Percentiles rank a stretch among this genome's conserved stretches.
Conservation (phyloP, 2,797 vertebrate species). For the Poecilia gillii region DNA sequence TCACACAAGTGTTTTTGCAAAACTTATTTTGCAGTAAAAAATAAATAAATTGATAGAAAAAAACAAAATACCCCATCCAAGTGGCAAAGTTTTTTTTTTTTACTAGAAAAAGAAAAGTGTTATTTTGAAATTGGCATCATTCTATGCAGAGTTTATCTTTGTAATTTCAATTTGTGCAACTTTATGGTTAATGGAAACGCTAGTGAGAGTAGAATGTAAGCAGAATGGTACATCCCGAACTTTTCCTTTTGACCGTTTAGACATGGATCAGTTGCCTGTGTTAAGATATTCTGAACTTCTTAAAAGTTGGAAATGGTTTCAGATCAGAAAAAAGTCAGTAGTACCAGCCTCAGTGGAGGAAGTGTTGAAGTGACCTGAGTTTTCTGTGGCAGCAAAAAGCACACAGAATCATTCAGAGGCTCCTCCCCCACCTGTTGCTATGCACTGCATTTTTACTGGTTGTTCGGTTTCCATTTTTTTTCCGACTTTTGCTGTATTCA, state of each 20-base stretch:
- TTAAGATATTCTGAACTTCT: background rate
- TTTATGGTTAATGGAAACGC: too few species aligned
- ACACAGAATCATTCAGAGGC: background rate
- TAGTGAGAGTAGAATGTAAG: background rate
- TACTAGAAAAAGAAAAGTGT: too few species aligned
- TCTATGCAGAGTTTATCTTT: too few species aligned
- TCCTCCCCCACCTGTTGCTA: conserved; percentile 5
- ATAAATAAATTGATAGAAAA: too few species aligned
- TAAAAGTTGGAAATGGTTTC: background rate
- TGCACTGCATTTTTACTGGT: background rate
- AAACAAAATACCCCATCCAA: too few species aligned
- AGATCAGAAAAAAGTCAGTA: background rate
- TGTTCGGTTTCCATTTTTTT: background rate
- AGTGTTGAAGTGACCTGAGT: background rate
- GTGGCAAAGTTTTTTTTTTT: too few species aligned
- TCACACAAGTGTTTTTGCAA: too few species aligned
- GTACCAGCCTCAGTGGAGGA: background rate
- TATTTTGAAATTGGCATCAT: too few species aligned
- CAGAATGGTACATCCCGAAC: background rate
- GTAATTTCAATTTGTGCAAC: too few species aligned
- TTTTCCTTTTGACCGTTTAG: background rate
- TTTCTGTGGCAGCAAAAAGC: background rate
- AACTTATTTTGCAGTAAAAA: too few species aligned
- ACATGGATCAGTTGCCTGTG: background rate
- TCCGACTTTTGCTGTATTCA: background rate